phyloP scores from a whole-genome alignment of 2,888 invertebrate genomes.

The Icerya purchasi region DNA sequence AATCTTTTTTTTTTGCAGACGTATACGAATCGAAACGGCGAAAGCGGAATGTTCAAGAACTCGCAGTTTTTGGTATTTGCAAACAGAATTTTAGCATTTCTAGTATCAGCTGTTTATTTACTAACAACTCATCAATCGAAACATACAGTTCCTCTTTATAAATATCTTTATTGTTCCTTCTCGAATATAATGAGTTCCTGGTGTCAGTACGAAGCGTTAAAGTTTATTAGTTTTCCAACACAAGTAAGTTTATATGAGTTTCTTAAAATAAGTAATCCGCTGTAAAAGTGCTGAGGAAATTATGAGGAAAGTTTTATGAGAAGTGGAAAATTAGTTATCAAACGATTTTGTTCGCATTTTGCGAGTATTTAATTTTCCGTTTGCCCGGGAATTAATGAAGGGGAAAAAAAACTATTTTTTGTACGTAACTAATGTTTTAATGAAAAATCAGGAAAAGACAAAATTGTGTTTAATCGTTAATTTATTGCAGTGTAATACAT shows the following conservation, averaged over 20 bases:
- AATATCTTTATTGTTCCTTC: slow-evolving; percentile 86
- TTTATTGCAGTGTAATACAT: no score
- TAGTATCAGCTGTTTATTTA: slow-evolving; percentile 44
- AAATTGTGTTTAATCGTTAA: no score
- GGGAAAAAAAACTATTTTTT: no score
- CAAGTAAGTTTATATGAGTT: slow-evolving; percentile 47
- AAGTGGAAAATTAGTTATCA: no score
- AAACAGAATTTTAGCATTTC: slow-evolving; percentile 72
- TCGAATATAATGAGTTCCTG: slow-evolving; percentile 96
- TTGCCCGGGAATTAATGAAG: no score
- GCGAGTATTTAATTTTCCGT: no score
- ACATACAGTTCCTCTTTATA: slow-evolving; percentile 70
- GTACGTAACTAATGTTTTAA: no score
- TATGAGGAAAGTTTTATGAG: no score
- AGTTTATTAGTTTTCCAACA: slow-evolving; percentile 93
- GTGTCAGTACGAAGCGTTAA: slow-evolving; percentile 98
- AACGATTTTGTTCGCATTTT: no score
- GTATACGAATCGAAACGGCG: slow-evolving; percentile 42
- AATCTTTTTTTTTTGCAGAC: slow-evolving; percentile 27
- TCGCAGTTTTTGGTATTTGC: slow-evolving; percentile 93
- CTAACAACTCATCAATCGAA: slow-evolving; percentile 34
- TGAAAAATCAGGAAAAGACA: no score
- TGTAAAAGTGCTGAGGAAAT: no score
- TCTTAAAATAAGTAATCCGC: no score
- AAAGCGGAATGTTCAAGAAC: slow-evolving; percentile 55